Evolutionary conservation across 2,113 vertebrate genomes (phyloP).

Genomic region (Aptenodytes patagonicus): DNA sequence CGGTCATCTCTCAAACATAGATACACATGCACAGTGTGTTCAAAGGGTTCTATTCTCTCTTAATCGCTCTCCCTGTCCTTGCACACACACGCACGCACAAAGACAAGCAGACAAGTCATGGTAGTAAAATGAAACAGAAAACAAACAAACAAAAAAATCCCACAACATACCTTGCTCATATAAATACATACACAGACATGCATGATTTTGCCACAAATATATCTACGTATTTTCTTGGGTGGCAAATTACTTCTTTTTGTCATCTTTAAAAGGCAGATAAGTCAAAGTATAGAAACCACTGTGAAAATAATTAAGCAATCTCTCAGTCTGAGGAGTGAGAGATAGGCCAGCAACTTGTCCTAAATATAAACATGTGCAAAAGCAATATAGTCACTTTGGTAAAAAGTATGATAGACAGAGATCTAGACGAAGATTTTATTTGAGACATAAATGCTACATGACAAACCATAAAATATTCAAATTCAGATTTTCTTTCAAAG

Average conservation of each 20-base stretch:
- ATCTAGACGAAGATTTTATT: background rate
- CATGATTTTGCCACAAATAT: background rate
- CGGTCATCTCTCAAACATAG: fast-evolving
- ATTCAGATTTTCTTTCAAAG: background rate
- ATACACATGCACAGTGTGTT: background rate
- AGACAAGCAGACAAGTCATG: background rate
- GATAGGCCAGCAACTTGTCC: background rate
- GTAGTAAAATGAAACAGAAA: background rate
- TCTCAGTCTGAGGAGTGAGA: background rate
- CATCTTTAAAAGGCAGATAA: background rate
- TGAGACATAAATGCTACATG: background rate
- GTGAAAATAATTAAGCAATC: background rate
- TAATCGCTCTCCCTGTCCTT: background rate
- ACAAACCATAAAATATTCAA: background rate
- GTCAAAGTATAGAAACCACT: background rate
- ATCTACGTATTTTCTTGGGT: background rate
- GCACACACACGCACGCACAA: too few relatives aligned
- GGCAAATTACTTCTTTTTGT: background rate
- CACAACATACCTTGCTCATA: background rate
- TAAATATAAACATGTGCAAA: background rate
- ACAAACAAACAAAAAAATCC: background rate
- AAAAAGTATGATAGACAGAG: background rate
- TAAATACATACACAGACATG: background rate
- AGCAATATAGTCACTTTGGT: background rate
- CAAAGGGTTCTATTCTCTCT: background rate